Evolutionary conservation across 2,113 vertebrate species (phyloP), one percentile per base, ranked within the genome.

Genomic region (Eulacestoma nigropectus): DNA sequence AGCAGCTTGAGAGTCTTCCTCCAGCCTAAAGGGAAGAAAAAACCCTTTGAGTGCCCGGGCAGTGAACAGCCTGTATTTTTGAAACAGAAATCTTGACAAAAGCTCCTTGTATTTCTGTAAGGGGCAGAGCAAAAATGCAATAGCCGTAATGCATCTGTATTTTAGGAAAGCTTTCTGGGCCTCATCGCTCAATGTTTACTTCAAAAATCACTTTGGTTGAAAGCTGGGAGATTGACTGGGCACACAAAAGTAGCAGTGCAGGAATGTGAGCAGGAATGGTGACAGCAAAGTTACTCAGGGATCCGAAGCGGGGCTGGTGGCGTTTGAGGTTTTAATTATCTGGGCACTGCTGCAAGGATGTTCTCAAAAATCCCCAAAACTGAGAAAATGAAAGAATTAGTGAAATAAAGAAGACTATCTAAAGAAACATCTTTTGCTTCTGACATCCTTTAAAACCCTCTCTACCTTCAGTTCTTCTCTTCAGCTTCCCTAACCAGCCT

Each of bases 1-100:
- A 94, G 93, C 92, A 94, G 83, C 88, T 90, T 93, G n/a, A 42
- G 56, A 60, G 41, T 80, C 64, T 94, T 90, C 63, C 47, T 94
- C 2, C 1, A 93, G 35, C 22, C 32, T 52, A 9, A 91, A 75
- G 47, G 68, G 49, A 59, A 83, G 57, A 83, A 87, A 74, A 82
- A 65, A 9, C 13, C 59, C 50, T 93, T 63, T 11, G 15, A 95
- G 17, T 59, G 33, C 50, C 65, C 1, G 0, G 39, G 33, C 46
- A 93, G 79, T 55, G 63, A 90, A 41, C 55, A 86, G 46, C 27
- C 11, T 9, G 50, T 72, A 29, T 60, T 92, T 90, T 64, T 95
- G 22, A 75, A 92, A 19, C 47, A 80, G 78, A 70, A 88, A 70
- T 41, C 68, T 74, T 37, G 87, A 82, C 69, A 79, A 67, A 90